phyloP scores from a whole-genome alignment of 2,113 vertebrate species.

The Cyanoliseus patagonus region DNA sequence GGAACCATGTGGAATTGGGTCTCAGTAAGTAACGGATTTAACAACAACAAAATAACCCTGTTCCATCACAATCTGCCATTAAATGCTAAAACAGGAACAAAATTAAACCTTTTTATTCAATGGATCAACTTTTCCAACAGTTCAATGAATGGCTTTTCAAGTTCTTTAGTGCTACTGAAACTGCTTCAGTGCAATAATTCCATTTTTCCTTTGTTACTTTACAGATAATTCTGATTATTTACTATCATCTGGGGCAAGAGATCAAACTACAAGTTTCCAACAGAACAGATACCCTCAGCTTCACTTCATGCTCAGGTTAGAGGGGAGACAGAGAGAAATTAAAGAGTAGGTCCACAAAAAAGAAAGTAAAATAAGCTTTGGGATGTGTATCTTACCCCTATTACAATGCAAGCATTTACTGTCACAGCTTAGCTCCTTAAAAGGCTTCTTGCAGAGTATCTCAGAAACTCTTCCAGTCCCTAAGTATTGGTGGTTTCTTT shows the following conservation, averaged over 20 bases:
- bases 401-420: not conserved
- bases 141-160: not conserved
- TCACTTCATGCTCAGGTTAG: not conserved
- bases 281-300: not conserved
- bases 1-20: no score
- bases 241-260: not conserved
- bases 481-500: rapidly evolving
- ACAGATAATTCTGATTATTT: not conserved
- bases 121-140: not conserved
- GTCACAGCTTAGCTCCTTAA: not conserved
- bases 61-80: not conserved
- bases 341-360: not conserved
- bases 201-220: not conserved
- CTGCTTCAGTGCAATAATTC: not conserved
- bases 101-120: not conserved
- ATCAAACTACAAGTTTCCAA: not conserved
- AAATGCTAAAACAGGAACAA: not conserved
- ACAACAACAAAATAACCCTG: not conserved
- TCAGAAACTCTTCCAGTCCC: not conserved
- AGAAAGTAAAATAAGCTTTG: not conserved
- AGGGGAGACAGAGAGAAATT: not conserved
- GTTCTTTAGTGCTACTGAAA: not conserved
- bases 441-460: not conserved
- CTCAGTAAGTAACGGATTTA: not conserved
- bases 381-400: not conserved